Percentiles rank a stretch among this genome's conserved stretches.
These are phyloP conservation scores for Phrynocephalus versicolor DNA, from an alignment of 2,113 vertebrate species.

Conservation along the genomic window DNA sequence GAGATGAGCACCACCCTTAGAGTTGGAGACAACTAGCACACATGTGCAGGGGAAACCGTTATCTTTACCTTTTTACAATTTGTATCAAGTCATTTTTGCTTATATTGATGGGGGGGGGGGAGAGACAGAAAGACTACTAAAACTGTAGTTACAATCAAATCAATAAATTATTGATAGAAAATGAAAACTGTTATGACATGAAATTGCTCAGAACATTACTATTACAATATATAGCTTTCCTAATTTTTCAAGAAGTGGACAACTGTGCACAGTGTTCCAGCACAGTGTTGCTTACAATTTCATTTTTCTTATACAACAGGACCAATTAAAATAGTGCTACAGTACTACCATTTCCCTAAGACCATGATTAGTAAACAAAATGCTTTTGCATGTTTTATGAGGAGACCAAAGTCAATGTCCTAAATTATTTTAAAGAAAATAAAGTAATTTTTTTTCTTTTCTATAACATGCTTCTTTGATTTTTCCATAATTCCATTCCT, in stretches of 20 bases:
- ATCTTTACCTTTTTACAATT: too few species aligned
- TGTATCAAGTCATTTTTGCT: too few species aligned
- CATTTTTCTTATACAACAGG: slow-evolving; percentile 15
- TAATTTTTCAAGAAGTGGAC: slow-evolving; percentile 46
- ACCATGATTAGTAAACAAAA: slow-evolving; percentile 57
- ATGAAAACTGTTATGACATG: not conserved
- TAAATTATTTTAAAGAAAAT: not conserved
- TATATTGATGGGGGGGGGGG: not conserved
- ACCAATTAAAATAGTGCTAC: slow-evolving; percentile 43
- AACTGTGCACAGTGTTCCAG: slow-evolving; percentile 34
- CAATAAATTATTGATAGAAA: not conserved
- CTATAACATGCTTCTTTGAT: not conserved
- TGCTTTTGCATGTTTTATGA: slow-evolving; percentile 10
- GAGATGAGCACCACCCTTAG: too few species aligned
- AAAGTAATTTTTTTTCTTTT: too few species aligned
- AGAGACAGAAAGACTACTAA: not conserved
- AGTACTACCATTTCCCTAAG: slow-evolving; percentile 25
- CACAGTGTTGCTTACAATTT: slow-evolving; percentile 17
- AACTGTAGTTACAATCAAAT: not conserved
- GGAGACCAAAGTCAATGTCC: slow-evolving; percentile 11
- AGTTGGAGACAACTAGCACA: too few species aligned
- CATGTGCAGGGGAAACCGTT: too few species aligned
- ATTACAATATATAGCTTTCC: not conserved
- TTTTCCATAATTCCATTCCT: not conserved
- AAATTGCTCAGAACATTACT: not conserved